These are phyloP conservation scores for Ondatra zibethicus DNA, from an alignment of 2,113 vertebrate species.

Conservation along the genomic window DNA sequence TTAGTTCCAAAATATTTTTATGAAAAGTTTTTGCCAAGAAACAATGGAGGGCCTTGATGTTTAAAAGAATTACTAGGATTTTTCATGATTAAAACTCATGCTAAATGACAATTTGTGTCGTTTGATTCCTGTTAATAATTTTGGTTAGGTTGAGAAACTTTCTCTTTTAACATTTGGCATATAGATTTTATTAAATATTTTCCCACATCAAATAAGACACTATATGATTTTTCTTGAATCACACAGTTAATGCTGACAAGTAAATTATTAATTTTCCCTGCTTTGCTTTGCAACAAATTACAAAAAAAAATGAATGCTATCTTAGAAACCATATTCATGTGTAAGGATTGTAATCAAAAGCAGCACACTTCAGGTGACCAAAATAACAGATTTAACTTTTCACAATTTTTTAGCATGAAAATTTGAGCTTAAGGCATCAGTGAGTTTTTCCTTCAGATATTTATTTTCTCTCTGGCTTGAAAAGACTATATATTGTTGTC, in stretches of 20 bases:
- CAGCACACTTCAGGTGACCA: fast-evolving
- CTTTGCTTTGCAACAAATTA: neutral
- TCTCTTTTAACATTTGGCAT: neutral
- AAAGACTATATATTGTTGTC: neutral
- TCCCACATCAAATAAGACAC: neutral
- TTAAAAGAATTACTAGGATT: neutral
- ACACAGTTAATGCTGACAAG: neutral
- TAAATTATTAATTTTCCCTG: neutral
- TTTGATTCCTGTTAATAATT: neutral
- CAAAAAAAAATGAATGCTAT: neutral
- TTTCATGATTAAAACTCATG: neutral
- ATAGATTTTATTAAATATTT: neutral
- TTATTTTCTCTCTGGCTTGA: neutral
- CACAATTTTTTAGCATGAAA: neutral
- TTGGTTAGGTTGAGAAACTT: neutral
- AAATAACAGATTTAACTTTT: neutral
- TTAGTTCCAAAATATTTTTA: neutral
- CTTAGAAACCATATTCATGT: neutral
- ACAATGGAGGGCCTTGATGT: neutral
- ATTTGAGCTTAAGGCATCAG: neutral
- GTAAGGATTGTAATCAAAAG: neutral
- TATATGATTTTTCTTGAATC: neutral
- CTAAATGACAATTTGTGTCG: neutral
- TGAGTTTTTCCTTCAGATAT: neutral
- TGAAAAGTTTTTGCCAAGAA: neutral